These are phyloP conservation scores for Atherinomorus stipes DNA, from an alignment of 2,113 vertebrate species.

Conservation along the genomic window DNA sequence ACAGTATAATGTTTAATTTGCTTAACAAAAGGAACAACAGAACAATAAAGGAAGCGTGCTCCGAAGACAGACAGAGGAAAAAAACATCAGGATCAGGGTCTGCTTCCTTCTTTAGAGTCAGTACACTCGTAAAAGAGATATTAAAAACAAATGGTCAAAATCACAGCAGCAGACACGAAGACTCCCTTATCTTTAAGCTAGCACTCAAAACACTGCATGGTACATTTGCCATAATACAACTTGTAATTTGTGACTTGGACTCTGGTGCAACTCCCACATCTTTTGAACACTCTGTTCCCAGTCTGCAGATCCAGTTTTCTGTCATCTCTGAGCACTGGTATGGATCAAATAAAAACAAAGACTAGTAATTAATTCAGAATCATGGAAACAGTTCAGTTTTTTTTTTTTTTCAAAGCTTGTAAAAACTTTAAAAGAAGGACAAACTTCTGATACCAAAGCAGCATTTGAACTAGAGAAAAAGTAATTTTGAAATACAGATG, in stretches of 20 bases:
- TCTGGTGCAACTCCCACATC: no score
- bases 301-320: not conserved
- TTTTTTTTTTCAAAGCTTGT: not conserved
- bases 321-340: not conserved
- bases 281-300: not conserved
- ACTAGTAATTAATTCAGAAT: no score
- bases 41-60: no score
- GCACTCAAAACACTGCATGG: no score
- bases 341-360: no score
- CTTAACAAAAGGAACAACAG: not conserved
- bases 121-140: not conserved
- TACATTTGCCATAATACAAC: no score
- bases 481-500: not conserved
- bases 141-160: conserved; percentile 4
- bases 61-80: no score
- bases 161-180: not conserved
- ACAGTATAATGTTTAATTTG: conserved; percentile 18
- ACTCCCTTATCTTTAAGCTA: no score
- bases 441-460: not conserved
- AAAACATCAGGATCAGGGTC: no score
- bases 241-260: no score
- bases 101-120: not conserved
- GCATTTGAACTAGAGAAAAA: not conserved
- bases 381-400: no score
- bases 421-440: not conserved